phyloP scores from a whole-genome alignment of 2,113 vertebrate genomes.

The Silurus asotus region DNA sequence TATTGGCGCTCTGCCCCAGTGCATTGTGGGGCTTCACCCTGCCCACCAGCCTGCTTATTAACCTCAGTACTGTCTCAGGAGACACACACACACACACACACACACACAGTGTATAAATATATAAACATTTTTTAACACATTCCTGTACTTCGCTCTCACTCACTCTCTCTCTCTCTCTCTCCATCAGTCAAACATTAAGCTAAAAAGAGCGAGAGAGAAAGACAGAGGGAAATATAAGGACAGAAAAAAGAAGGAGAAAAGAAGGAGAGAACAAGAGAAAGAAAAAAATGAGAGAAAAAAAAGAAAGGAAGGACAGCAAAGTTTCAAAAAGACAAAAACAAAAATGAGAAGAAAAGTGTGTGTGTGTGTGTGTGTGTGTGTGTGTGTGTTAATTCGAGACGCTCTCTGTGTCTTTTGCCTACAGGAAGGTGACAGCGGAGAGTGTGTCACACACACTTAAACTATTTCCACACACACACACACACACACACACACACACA shows the following conservation, averaged over 20 bases:
- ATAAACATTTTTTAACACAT: no score
- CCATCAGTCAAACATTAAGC: no score
- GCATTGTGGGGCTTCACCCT: neutral
- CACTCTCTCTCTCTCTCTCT: no score
- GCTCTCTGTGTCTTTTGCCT: slow-evolving; percentile 12
- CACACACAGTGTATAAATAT: neutral
- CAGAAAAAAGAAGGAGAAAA: neutral
- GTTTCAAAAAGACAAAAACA: neutral
- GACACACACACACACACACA: neutral
- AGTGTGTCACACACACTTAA: slow-evolving; percentile 1
- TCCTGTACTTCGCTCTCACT: no score
- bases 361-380: neutral
- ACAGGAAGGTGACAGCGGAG: slow-evolving; percentile 20
- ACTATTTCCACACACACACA: slow-evolving; percentile 10
- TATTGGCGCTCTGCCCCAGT: neutral
- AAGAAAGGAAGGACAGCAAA: neutral
- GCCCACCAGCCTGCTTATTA: slow-evolving; percentile 14
- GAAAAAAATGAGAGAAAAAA: neutral
- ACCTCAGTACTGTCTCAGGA: neutral
- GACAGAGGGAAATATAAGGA: neutral
- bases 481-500: slow-evolving; percentile 3
- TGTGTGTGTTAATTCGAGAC: neutral
- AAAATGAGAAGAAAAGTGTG: neutral
- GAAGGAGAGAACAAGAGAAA: neutral
- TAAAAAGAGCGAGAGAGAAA: neutral